Conservation (phyloP, 1,140 invertebrate genomes). For the Drosophila dunni region DNA sequence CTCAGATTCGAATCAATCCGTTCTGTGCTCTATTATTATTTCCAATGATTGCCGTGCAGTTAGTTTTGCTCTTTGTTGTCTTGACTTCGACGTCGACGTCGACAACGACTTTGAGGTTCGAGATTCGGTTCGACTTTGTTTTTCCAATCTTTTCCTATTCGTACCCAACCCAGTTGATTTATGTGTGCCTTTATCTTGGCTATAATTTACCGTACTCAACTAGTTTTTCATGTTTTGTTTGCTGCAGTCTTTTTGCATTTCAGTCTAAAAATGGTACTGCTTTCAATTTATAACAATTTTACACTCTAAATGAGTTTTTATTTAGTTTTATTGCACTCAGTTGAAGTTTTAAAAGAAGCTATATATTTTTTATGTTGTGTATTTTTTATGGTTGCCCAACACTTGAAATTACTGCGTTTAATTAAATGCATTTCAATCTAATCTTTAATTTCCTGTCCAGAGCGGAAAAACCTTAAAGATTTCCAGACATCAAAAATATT, state of each 20-base stretch:
- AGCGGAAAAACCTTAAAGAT: conserved; percentile 14
- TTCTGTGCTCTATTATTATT: conserved; percentile 45
- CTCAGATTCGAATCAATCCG: conserved; percentile 25
- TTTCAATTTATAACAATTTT: background rate
- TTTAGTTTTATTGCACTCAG: too few relatives aligned
- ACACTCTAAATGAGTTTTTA: background rate
- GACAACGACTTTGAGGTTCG: conserved; percentile 7
- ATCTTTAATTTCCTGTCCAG: conserved; percentile 37
- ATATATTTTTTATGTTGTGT: background rate
- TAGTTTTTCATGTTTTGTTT: conserved; percentile 35
- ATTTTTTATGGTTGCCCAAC: background rate
- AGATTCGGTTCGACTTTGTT: conserved; percentile 1
- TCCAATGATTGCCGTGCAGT: conserved; percentile 35
- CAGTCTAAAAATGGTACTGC: conserved; percentile 28
- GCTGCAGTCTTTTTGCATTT: conserved; percentile 25
- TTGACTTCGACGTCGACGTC: conserved; percentile 18
- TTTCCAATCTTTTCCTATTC: conserved; percentile 4
- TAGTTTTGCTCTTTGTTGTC: conserved; percentile 41
- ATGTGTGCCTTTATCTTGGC: conserved; percentile 19
- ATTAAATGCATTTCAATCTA: conserved; percentile 11
- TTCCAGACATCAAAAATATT: conserved; percentile 24
- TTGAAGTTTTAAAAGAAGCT: background rate
- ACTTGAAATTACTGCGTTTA: conserved; percentile 20
- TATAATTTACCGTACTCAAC: conserved; percentile 35
- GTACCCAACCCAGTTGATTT: conserved; percentile 26